phyloP scores from a whole-genome alignment of 2,888 invertebrate genomes.

The Rhimphoctona megacephalus region DNA sequence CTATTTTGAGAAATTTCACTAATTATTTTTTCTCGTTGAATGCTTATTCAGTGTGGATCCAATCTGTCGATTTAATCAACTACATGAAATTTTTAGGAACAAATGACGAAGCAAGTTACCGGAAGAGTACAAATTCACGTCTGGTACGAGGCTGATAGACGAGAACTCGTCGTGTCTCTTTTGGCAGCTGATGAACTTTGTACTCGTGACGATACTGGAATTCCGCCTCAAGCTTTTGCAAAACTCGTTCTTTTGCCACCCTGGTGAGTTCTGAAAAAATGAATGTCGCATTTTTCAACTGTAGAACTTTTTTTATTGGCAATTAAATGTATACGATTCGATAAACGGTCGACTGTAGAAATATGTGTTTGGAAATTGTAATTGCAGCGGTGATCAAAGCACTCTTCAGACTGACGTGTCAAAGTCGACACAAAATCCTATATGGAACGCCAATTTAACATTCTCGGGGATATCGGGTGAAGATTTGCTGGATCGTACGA shows the following conservation, averaged over 20 bases:
- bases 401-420: slow-evolving; percentile 94
- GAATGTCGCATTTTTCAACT: not conserved
- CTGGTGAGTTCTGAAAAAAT: slow-evolving; percentile 87
- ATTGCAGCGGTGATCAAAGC: slow-evolving; percentile 89
- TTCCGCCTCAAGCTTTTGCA: slow-evolving; percentile 93
- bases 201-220: slow-evolving; percentile 91
- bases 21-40: slow-evolving; percentile 14
- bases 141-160: slow-evolving; percentile 94
- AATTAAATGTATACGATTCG: not conserved
- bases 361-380: slow-evolving; percentile 15
- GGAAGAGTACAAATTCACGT: slow-evolving; percentile 95
- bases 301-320: not conserved
- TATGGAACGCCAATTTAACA: slow-evolving; percentile 96
- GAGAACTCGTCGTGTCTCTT: slow-evolving; percentile 93
- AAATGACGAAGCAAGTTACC: slow-evolving; percentile 90
- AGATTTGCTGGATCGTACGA: slow-evolving; percentile 91
- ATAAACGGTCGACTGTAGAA: not conserved
- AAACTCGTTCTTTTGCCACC: slow-evolving; percentile 92
- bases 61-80: slow-evolving; percentile 27
- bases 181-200: slow-evolving; percentile 95
- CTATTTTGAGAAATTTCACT: not conserved
- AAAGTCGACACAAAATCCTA: slow-evolving; percentile 94
- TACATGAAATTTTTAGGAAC: slow-evolving; percentile 86
- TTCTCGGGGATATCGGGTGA: slow-evolving; percentile 93
- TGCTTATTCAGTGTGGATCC: not conserved